Conservation (phyloP, 1,140 invertebrate species). For the Colletes latitarsis region DNA sequence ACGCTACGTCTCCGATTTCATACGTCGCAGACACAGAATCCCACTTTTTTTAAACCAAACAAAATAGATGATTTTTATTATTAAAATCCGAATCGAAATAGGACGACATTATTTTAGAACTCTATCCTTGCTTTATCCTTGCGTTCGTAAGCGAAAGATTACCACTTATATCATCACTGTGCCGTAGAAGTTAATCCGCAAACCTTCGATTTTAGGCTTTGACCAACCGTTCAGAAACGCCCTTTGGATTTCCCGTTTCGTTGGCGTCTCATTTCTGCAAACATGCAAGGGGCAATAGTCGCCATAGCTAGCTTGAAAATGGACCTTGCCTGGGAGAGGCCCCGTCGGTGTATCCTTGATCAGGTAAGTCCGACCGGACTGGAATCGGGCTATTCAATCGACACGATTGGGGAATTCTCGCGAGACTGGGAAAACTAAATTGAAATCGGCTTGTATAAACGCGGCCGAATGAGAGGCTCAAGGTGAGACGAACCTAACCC, state of each 20-base stretch:
- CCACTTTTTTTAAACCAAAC: too few species aligned
- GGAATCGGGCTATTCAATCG: slow-evolving; percentile 9
- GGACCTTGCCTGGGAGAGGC: slow-evolving; percentile 22
- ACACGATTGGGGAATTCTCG: slow-evolving; percentile 50
- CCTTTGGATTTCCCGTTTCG: slow-evolving; percentile 22
- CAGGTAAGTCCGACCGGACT: slow-evolving; percentile 28
- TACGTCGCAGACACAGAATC: too few species aligned
- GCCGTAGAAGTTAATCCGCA: too few species aligned
- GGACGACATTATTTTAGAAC: too few species aligned
- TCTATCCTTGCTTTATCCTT: too few species aligned
- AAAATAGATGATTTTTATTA: too few species aligned
- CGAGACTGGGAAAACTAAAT: slow-evolving; percentile 50
- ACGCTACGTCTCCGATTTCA: too few species aligned
- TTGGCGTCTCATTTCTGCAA: slow-evolving; percentile 46
- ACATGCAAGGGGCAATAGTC: background rate
- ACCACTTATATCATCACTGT: too few species aligned
- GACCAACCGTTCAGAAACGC: background rate
- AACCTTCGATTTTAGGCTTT: background rate
- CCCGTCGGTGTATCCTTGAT: slow-evolving; percentile 6
- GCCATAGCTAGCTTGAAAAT: slow-evolving; percentile 39
- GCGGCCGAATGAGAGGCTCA: slow-evolving; percentile 4
- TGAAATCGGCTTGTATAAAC: slow-evolving; percentile 53
- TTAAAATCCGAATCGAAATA: too few species aligned
- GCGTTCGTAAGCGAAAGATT: too few species aligned
- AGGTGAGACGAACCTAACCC: slow-evolving; percentile 6